Base-by-base conservation (phyloP, 30 jellyfish, hydroid and myxozoan genomes). In the Nemopilema nomurai region DNA sequence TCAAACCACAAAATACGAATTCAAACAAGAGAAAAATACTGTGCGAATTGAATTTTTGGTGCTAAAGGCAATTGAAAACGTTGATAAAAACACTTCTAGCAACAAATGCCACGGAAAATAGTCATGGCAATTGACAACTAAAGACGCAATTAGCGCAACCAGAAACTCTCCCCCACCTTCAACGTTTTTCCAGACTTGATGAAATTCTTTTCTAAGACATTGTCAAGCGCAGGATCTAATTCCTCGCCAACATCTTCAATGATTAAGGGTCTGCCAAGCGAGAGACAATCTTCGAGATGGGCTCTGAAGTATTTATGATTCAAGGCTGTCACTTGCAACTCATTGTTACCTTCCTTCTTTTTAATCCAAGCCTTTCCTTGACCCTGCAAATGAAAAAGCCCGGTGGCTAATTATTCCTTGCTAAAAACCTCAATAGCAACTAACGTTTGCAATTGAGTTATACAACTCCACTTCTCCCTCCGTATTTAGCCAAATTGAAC, bases 291-390 rank as follows among this genome's bases (percentile, higher is more conserved):
- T 83, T 90, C 97, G 27, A 90, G 82, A 70, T 90, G 93, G 50
- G 84, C 78, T 66, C 97, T 85, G 90, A 90, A 90, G 62, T 90
- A 90, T 53, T 90, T 90, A 82, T 90, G 97, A 51, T 90, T 90
- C 80, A 90, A 49, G 24, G 96, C 87, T 4, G 96, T 87, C 83
- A 82, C 93, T 80, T 89, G 92, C 0, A 91, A 87, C 30, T 91
- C 97, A 27, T 66, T 83, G 26, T 25, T 65, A 20, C 64, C 90
- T 71, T 91, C 97, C 73, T 91, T 91, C 80, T 91, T 91, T 77
- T 85, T 84, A 4, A 91, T 91, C 97, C 97, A 91, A 0, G 96
- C 92, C 69, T 91, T 91, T 4, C 96, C 97, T 91, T 91, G 97
- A 13, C 97, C 97, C 97, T 91, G 23, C 8, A 64, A 65, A 25